These are phyloP conservation scores for Trachelus iudaicus DNA, from an alignment of 2,888 invertebrate species.

Conservation along the genomic window DNA sequence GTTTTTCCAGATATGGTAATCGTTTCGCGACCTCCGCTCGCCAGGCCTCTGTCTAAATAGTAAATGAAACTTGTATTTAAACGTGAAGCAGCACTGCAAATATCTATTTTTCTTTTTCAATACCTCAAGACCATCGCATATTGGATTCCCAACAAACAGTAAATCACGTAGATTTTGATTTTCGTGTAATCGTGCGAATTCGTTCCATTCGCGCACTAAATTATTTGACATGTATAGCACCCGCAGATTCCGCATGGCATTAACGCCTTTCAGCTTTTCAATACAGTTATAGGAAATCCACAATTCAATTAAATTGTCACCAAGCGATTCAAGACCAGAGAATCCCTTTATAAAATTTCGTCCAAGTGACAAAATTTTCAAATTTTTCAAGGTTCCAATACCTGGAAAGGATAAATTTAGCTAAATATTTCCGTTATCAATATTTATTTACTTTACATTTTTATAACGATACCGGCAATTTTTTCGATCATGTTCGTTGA, in stretches of 20 bases:
- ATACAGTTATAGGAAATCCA: slow-evolving; percentile 95
- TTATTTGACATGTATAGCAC: slow-evolving; percentile 88
- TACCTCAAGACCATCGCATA: slow-evolving; percentile 65
- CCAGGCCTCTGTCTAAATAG: slow-evolving; percentile 74
- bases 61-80: neutral
- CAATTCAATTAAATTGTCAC: slow-evolving; percentile 87
- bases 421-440: neutral
- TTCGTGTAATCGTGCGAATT: slow-evolving; percentile 83
- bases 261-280: slow-evolving; percentile 91
- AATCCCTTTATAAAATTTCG: slow-evolving; percentile 92
- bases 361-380: slow-evolving; percentile 85
- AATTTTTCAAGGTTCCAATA: slow-evolving; percentile 81
- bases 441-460: slow-evolving; percentile 6
- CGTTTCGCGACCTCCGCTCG: slow-evolving; percentile 77
- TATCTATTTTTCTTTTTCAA: neutral
- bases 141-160: slow-evolving; percentile 77
- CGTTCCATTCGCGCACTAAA: slow-evolving; percentile 88
- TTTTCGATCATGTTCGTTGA: slow-evolving; percentile 96
- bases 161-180: slow-evolving; percentile 79
- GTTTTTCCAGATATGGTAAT: slow-evolving; percentile 80
- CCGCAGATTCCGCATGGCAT: slow-evolving; percentile 80
- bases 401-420: slow-evolving; percentile 64
- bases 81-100: neutral
- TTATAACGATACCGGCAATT: slow-evolving; percentile 70
- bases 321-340: slow-evolving; percentile 86